Evolutionary conservation across 2,113 vertebrate genomes (phyloP).

Genomic region (Tetraodon nigroviridis): DNA sequence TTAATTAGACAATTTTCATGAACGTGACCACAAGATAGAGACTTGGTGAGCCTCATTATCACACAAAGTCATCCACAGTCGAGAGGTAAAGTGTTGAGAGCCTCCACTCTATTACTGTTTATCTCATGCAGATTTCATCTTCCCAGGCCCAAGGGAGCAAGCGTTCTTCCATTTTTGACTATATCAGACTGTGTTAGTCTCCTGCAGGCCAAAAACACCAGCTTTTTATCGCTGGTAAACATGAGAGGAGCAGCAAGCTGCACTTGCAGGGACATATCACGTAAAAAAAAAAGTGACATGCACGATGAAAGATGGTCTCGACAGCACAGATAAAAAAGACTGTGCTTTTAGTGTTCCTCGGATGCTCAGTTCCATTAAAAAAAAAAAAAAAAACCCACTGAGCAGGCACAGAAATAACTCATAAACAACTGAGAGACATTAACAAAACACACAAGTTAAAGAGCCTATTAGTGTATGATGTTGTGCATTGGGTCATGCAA

Average conservation of each 20-base stretch:
- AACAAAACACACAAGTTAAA: background rate
- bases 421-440: constrained; percentile 4
- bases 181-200: constrained; percentile 15
- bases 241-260: background rate
- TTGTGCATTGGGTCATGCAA: background rate
- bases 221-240: background rate
- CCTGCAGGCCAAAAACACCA: background rate
- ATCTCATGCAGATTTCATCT: background rate
- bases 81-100: too few species aligned
- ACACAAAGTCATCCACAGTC: too few species aligned
- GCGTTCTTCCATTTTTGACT: constrained; percentile 14
- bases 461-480: too few species aligned
- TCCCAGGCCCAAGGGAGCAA: constrained; percentile 15
- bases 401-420: background rate
- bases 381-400: constrained; percentile 18
- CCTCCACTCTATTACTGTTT: too few species aligned
- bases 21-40: too few species aligned
- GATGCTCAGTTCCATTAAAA: constrained; percentile 14
- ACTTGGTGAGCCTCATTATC: too few species aligned
- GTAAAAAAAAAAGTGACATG: background rate
- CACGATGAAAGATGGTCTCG: background rate
- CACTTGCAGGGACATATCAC: background rate
- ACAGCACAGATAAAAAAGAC: background rate
- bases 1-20: too few species aligned
- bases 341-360: constrained; percentile 1